These are phyloP conservation scores for Gymnocypris eckloni DNA, from an alignment of 2,797 vertebrate species.

Conservation along the genomic window DNA sequence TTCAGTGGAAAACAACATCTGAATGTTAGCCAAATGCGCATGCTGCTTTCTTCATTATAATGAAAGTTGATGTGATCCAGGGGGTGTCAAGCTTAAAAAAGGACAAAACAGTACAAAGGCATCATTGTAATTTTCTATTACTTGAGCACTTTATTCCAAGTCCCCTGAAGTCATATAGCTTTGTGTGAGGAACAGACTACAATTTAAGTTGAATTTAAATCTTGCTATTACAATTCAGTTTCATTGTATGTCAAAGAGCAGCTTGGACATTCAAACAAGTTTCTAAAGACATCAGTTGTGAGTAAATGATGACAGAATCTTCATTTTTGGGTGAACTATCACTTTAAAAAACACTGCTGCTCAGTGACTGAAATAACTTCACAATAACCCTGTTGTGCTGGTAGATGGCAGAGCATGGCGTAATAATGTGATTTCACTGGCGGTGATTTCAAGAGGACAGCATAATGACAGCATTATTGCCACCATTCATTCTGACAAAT, in stretches of 20 bases:
- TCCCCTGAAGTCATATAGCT: neutral
- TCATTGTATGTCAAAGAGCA: neutral
- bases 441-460: conserved; percentile 14
- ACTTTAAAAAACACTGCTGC: neutral
- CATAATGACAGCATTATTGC: neutral
- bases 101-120: neutral
- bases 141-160: neutral
- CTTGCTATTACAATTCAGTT: neutral
- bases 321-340: neutral
- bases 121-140: neutral
- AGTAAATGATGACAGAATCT: neutral
- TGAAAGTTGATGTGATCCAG: too few relatives aligned
- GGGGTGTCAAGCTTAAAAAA: neutral
- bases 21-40: too few relatives aligned
- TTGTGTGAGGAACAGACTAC: neutral
- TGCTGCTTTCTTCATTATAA: too few relatives aligned
- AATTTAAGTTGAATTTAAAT: neutral
- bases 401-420: neutral
- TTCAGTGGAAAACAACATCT: too few relatives aligned
- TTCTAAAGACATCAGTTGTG: neutral
- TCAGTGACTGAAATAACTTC: conserved; percentile 18
- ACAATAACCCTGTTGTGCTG: conserved; percentile 30
- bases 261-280: neutral
- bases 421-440: conserved; percentile 37
- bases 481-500: neutral